Percentiles rank a stretch among this genome's conserved stretches.
These are phyloP conservation scores for Harpalus rubripes DNA, from an alignment of 2,888 invertebrate genomes.

Conservation along the genomic window DNA sequence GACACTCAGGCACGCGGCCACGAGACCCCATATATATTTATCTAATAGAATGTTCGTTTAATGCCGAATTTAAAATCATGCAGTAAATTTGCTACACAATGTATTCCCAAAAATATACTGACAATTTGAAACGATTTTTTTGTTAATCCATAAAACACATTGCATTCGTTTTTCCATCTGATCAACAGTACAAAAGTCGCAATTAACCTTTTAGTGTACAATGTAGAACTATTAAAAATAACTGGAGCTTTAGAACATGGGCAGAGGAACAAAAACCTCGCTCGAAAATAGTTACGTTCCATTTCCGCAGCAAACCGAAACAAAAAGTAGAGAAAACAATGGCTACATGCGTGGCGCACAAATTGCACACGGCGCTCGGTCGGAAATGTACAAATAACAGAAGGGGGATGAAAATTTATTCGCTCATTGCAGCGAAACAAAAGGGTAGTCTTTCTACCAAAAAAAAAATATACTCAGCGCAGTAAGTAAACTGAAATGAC, in stretches of 20 bases:
- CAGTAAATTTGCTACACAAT: too few species aligned
- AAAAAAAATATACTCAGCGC: neutral
- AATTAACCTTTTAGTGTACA: neutral
- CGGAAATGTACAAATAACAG: slow-evolving; percentile 2
- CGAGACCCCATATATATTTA: too few species aligned
- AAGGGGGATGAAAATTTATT: neutral
- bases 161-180: neutral
- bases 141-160: too few species aligned
- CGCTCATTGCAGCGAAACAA: slow-evolving; percentile 1
- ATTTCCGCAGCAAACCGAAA: slow-evolving; percentile 18
- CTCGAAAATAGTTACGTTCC: slow-evolving; percentile 27
- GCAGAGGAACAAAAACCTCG: neutral
- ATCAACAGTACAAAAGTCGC: neutral
- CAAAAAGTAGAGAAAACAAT: slow-evolving; percentile 13
- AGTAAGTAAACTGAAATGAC: neutral
- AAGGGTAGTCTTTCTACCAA: neutral
- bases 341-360: slow-evolving; percentile 38
- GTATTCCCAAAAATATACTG: too few species aligned
- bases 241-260: neutral
- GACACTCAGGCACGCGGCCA: too few species aligned
- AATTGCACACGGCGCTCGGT: neutral
- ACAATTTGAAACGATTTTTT: too few species aligned
- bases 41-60: too few species aligned
- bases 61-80: too few species aligned
- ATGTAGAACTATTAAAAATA: neutral